phyloP scores from a whole-genome alignment of 2,888 invertebrate species.

The Adelphocoris suturalis region DNA sequence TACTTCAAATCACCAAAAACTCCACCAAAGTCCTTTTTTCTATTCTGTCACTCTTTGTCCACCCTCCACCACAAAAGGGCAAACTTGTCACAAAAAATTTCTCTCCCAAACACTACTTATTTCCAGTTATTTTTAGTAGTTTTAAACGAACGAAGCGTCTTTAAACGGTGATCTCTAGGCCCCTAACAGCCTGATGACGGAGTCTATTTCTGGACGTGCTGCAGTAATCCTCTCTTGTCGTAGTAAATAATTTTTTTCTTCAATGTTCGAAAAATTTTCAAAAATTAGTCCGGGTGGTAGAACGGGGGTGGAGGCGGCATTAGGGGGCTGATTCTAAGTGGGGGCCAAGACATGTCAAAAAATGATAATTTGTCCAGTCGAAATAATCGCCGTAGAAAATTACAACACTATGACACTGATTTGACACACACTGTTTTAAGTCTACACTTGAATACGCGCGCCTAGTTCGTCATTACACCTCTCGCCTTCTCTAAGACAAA shows the following conservation, averaged over 20 bases:
- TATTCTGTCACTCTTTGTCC: background rate
- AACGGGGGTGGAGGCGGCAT: conserved; percentile 62
- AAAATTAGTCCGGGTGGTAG: conserved; percentile 57
- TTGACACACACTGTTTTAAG: conserved; percentile 48
- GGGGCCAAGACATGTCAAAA: conserved; percentile 54
- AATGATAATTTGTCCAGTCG: background rate
- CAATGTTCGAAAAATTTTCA: background rate
- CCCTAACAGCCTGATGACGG: conserved; percentile 61
- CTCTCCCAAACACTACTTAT: conserved; percentile 1
- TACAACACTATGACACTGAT: conserved; percentile 20
- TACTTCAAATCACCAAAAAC: conserved; percentile 6
- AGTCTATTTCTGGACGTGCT: conserved; percentile 60
- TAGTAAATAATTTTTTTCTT: background rate
- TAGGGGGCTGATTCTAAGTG: conserved; percentile 11
- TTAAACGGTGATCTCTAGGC: conserved; percentile 48
- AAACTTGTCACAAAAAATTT: background rate
- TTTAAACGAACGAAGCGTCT: conserved; percentile 46
- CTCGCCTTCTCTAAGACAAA: conserved; percentile 69
- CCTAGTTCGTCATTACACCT: conserved; percentile 66
- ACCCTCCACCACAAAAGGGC: conserved; percentile 2
- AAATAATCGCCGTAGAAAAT: conserved; percentile 1
- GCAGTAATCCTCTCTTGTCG: background rate
- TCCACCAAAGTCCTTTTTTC: background rate
- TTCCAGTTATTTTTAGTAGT: conserved; percentile 54
- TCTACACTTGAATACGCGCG: conserved; percentile 57